phyloP scores from a whole-genome alignment of 1,140 invertebrate genomes.

The Calephelis nemesis region DNA sequence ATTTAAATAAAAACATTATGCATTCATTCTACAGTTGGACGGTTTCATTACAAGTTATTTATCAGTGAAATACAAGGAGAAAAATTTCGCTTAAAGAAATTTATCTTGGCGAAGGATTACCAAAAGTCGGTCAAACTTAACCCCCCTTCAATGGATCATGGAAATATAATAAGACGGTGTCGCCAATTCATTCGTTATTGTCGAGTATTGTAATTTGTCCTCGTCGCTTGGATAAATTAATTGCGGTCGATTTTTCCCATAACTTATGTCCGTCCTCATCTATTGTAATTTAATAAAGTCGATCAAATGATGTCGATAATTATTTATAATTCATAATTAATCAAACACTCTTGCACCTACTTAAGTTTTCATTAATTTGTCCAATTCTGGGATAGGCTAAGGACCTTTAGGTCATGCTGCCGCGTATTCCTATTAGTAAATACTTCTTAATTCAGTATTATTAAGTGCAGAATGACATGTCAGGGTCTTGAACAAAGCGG shows the following conservation, averaged over 20 bases:
- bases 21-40: too few species aligned
- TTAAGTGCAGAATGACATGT: too few species aligned
- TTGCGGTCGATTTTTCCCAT: constrained; percentile 23
- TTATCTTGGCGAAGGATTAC: constrained; percentile 4
- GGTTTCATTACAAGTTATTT: too few species aligned
- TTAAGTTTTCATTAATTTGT: too few species aligned
- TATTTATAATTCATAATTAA: too few species aligned
- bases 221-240: constrained; percentile 28
- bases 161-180: constrained; percentile 22
- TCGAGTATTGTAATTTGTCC: constrained; percentile 29
- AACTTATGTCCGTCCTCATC: constrained; percentile 7
- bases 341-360: too few species aligned
- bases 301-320: not conserved
- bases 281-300: not conserved
- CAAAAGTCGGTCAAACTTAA: constrained; percentile 15
- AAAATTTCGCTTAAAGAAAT: constrained; percentile 2
- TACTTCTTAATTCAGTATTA: too few species aligned
- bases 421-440: too few species aligned
- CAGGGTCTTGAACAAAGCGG: too few species aligned
- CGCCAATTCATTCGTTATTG: constrained; percentile 25
- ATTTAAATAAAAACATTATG: too few species aligned
- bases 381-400: too few species aligned
- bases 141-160: constrained; percentile 16
- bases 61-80: constrained; percentile 4
- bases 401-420: too few species aligned